These are phyloP conservation scores for Cyphomyrmex costatus DNA, from an alignment of 1,140 invertebrate genomes.

Conservation along the genomic window DNA sequence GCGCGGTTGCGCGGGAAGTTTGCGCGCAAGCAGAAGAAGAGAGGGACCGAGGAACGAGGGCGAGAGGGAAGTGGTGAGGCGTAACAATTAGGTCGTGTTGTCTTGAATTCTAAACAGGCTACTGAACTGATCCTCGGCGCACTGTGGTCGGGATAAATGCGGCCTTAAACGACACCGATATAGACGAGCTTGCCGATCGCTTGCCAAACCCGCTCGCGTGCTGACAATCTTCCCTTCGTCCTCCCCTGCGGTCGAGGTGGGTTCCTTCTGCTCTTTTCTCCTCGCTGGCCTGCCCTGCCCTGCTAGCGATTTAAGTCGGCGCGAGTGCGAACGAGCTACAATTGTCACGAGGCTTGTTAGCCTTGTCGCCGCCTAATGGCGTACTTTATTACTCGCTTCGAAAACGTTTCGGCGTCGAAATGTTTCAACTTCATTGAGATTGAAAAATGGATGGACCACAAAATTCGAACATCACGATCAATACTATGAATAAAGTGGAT, in stretches of 20 bases:
- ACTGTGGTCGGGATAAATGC: constrained; percentile 82
- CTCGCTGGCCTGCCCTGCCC: constrained; percentile 35
- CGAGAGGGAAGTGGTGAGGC: constrained; percentile 66
- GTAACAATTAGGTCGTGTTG: constrained; percentile 87
- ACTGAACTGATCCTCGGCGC: constrained; percentile 84
- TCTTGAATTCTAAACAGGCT: constrained; percentile 87
- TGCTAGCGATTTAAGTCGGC: constrained; percentile 80
- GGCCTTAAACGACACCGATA: constrained; percentile 86
- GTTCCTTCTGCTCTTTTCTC: constrained; percentile 48
- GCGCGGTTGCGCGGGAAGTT: constrained; percentile 71
- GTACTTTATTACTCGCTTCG: constrained; percentile 82
- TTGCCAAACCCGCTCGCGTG: constrained; percentile 81
- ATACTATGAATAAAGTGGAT: neutral
- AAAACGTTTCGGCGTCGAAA: constrained; percentile 15
- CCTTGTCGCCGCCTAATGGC: constrained; percentile 83
- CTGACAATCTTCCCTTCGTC: constrained; percentile 52
- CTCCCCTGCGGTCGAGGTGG: constrained; percentile 47
- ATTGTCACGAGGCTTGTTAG: constrained; percentile 85
- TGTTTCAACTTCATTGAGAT: constrained; percentile 38
- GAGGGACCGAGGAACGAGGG: constrained; percentile 29
- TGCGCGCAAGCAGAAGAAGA: constrained; percentile 65
- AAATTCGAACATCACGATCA: neutral
- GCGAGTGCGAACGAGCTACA: constrained; percentile 83
- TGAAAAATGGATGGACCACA: neutral
- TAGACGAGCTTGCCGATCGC: constrained; percentile 83